A percentile compares a stretch with the other conserved stretches of the same genome.
These are phyloP conservation scores for Centropyge bicolor DNA, from an alignment of 2,797 vertebrate genomes.

Conservation along the genomic window DNA sequence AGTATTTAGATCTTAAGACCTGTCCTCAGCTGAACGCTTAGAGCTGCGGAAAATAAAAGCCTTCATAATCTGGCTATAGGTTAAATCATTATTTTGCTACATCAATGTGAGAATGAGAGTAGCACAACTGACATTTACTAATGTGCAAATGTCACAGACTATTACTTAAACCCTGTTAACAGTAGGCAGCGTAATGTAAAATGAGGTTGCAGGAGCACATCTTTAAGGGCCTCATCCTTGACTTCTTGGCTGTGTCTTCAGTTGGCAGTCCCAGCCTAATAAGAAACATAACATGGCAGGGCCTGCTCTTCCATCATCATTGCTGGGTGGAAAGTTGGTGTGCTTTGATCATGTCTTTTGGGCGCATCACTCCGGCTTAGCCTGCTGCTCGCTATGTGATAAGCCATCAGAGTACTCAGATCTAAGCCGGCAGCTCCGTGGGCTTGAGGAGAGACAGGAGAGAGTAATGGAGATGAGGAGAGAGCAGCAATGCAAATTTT, in stretches of 20 bases:
- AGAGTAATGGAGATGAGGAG: constrained; percentile 71
- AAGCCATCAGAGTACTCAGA: constrained; percentile 82
- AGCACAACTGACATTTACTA: constrained; percentile 50
- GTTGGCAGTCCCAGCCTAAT: constrained; percentile 77
- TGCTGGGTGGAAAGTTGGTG: constrained; percentile 77
- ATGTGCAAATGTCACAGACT: constrained; percentile 49
- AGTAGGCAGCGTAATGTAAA: constrained; percentile 47
- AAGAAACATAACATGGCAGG: constrained; percentile 80
- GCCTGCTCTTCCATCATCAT: constrained; percentile 80
- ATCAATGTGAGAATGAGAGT: constrained; percentile 25
- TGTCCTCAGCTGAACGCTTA: constrained; percentile 16
- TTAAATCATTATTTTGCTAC: constrained; percentile 22
- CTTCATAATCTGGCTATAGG: constrained; percentile 31
- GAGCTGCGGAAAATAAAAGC: constrained; percentile 35
- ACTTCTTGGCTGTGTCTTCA: constrained; percentile 68
- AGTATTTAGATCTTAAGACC: constrained; percentile 25
- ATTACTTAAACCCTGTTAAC: constrained; percentile 46
- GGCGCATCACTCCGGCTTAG: constrained; percentile 81
- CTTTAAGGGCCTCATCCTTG: constrained; percentile 71
- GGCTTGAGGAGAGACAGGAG: constrained; percentile 73
- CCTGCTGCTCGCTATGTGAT: constrained; percentile 79
- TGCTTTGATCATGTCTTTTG: constrained; percentile 86
- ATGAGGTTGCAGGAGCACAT: constrained; percentile 56
- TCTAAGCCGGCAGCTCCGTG: constrained; percentile 77
- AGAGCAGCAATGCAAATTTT: constrained; percentile 82